Evolutionary conservation across 1,140 invertebrate species (phyloP), one percentile per base, ranked within the genome.

Genomic region (Pomphorhynchus laevis): DNA sequence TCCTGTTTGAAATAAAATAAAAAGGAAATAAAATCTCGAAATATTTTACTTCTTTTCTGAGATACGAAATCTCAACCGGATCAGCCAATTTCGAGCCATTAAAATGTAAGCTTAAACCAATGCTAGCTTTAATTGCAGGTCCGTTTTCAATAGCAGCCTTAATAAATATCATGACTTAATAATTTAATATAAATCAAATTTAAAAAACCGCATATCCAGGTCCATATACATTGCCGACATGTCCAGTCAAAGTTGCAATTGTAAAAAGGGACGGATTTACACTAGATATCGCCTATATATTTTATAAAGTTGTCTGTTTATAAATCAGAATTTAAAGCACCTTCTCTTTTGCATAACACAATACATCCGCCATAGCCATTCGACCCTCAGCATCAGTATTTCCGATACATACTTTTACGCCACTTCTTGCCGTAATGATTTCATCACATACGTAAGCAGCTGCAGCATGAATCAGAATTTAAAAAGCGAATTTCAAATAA

Each of bases 361-460:
- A 61, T 4, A 74, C 68, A 61, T 91, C 84, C 12, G 74, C 70
- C 77, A 93, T 86, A 6, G 72, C 74, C 65, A 89, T 70, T 20
- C 82, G 59, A 1, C 82, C 82, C 59, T 91, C 82, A 31, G 80
- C 77, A 60, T 91, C 82, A 6, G 82, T 89, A 51, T 91, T 89
- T 1, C 70, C 71, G 37, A 93, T 65, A 39, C 79, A 62, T 6
- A 64, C 49, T 25, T 64, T 64, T n/a, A 69, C 67, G 3, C 76
- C 75, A 32, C 76, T 72, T 43, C 74, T 65, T 0, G 74, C 70
- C 4, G 69, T 69, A 34, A 91, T 67, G 16, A 86, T 62, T 56
- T 89, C 80, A 62, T 86, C 79, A 39, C 74, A 50, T 1, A 86
- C 77, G 55, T 84, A 89, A 37, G 67, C 67, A 45, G 86, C 73